Conservation (phyloP, 2,888 invertebrate species). For the Masnerella sp. region DNA sequence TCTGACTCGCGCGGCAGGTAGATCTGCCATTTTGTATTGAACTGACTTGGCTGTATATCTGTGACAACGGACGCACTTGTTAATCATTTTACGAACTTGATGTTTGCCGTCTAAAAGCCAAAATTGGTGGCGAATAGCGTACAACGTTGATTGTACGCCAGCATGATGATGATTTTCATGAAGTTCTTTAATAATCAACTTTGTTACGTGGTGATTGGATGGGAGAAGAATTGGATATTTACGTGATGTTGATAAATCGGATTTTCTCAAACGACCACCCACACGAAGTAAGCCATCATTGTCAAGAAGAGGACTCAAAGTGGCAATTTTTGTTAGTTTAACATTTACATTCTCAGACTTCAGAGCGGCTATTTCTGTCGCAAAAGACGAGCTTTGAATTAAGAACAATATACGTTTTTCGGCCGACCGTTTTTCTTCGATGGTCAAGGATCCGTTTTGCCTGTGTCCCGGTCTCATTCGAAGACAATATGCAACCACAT, state of each 20-base stretch:
- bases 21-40: slow-evolving; percentile 5
- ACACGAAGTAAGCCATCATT: too few relatives aligned
- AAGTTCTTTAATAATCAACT: neutral
- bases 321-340: too few relatives aligned
- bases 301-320: too few relatives aligned
- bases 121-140: neutral
- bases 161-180: neutral
- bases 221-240: neutral
- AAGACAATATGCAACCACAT: too few relatives aligned
- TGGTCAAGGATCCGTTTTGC: too few relatives aligned
- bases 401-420: too few relatives aligned
- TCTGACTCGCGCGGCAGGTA: neutral
- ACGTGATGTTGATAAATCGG: neutral
- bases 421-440: too few relatives aligned
- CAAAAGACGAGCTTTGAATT: too few relatives aligned
- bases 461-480: too few relatives aligned
- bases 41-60: slow-evolving; percentile 36
- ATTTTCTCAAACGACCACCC: too few relatives aligned
- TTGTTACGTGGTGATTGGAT: neutral
- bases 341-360: too few relatives aligned
- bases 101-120: slow-evolving; percentile 3
- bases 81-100: neutral
- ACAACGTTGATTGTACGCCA: slow-evolving; percentile 2
- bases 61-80: slow-evolving; percentile 51
- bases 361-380: too few relatives aligned